Conservation (phyloP, 2,113 vertebrate genomes). For the Lipophrys pholis region DNA sequence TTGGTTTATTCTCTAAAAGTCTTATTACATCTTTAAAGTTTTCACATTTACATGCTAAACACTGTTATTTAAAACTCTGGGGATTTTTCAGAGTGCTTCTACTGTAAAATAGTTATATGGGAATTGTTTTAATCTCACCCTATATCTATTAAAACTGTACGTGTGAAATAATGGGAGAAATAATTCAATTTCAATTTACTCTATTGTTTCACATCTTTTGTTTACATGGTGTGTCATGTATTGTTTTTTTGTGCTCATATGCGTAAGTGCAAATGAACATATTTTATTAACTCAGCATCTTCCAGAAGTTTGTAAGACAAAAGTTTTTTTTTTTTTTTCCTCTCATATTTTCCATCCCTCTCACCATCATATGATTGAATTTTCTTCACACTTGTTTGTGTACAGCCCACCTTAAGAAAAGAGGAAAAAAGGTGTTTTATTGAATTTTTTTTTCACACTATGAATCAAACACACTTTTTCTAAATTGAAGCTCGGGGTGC, state of each 20-base stretch:
- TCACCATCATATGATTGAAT: conserved; percentile 10
- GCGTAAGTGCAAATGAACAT: not conserved
- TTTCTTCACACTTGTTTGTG: conserved; percentile 44
- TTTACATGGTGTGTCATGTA: not conserved
- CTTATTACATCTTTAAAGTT: not conserved
- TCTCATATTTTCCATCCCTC: not conserved
- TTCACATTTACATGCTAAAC: conserved; percentile 3
- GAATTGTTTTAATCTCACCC: conserved; percentile 6
- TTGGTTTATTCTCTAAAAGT: not conserved
- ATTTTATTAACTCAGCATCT: conserved; percentile 6
- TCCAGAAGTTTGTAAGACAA: conserved; percentile 10
- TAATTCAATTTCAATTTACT: conserved; percentile 1
- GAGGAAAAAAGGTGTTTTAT: conserved; percentile 51
- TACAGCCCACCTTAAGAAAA: conserved; percentile 36
- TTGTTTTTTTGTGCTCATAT: not conserved
- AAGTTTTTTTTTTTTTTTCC: not conserved
- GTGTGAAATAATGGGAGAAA: not conserved
- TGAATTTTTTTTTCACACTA: conserved; percentile 55
- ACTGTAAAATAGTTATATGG: conserved; percentile 1
- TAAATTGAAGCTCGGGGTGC: conserved; percentile 42
- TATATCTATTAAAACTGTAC: not conserved
- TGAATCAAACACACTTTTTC: conserved; percentile 62
- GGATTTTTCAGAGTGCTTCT: conserved; percentile 5
- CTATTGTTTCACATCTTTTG: not conserved
- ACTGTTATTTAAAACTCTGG: not conserved